Conservation (phyloP, 2,888 invertebrate genomes). For the Oxyscelio sp. region DNA sequence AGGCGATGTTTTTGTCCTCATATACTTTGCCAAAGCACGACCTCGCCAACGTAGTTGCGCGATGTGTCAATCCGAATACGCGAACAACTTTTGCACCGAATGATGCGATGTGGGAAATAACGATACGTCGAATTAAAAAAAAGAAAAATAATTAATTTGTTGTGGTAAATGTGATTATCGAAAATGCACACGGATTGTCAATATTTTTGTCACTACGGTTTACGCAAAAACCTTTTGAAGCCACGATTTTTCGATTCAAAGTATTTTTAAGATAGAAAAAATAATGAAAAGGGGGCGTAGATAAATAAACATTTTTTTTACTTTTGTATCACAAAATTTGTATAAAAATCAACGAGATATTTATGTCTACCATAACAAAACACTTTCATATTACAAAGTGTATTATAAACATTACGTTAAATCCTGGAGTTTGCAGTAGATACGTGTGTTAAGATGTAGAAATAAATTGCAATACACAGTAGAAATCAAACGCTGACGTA, state of each 20-base stretch:
- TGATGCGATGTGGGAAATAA: constrained; percentile 7
- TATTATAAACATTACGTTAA: constrained; percentile 56
- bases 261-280: constrained; percentile 44
- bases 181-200: constrained; percentile 36
- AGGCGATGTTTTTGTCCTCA: constrained; percentile 31
- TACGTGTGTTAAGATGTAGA: background rate
- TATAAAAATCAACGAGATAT: constrained; percentile 43
- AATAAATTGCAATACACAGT: constrained; percentile 19
- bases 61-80: constrained; percentile 17
- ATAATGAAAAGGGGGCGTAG: constrained; percentile 3
- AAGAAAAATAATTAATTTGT: constrained; percentile 45
- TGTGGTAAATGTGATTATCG: constrained; percentile 62
- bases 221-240: constrained; percentile 22
- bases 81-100: constrained; percentile 12
- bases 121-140: constrained; percentile 24
- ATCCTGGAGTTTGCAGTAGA: constrained; percentile 57
- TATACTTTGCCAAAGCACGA: constrained; percentile 61
- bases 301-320: constrained; percentile 58
- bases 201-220: constrained; percentile 61
- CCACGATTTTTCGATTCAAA: constrained; percentile 27
- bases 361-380: constrained; percentile 64
- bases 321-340: constrained; percentile 52
- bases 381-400: constrained; percentile 37
- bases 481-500: constrained; percentile 45
- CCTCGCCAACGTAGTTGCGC: constrained; percentile 50